A percentile compares a stretch with the other conserved stretches of the same genome.
These are phyloP conservation scores for Diachasmimorpha longicaudata DNA, from an alignment of 1,140 invertebrate genomes.

Conservation along the genomic window DNA sequence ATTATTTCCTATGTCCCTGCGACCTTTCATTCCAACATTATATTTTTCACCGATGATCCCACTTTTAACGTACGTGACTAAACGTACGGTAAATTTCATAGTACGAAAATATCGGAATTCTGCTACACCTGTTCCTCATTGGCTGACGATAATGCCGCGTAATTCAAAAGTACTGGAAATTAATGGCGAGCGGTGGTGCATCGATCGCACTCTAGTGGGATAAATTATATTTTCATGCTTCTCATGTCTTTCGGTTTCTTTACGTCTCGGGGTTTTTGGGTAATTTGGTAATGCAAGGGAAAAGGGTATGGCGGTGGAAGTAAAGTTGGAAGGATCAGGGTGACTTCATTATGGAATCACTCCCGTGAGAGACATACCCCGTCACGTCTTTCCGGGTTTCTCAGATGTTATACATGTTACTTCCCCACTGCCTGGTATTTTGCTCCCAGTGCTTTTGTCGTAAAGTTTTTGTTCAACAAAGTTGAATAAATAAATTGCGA, in stretches of 20 bases:
- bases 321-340: slow-evolving; percentile 22
- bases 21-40: slow-evolving; percentile 19
- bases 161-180: too few species aligned
- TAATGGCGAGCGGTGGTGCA: too few species aligned
- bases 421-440: slow-evolving; percentile 17
- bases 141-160: too few species aligned
- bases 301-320: background rate
- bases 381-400: slow-evolving; percentile 43
- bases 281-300: slow-evolving; percentile 42
- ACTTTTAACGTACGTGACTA: slow-evolving; percentile 4
- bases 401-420: slow-evolving; percentile 36
- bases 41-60: slow-evolving; percentile 8
- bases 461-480: background rate
- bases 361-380: slow-evolving; percentile 45
- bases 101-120: too few species aligned
- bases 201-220: too few species aligned
- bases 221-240: background rate
- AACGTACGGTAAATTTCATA: background rate
- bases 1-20: slow-evolving; percentile 15
- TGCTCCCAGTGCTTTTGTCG: background rate
- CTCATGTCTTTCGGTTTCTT: background rate
- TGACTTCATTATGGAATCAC: slow-evolving; percentile 54
- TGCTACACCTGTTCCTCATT: too few species aligned
- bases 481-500: background rate
- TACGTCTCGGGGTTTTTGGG: background rate